Percentiles rank a stretch among this genome's conserved stretches.
These are phyloP conservation scores for Monomorium pharaonis DNA, from an alignment of 1,140 invertebrate species.

Conservation along the genomic window DNA sequence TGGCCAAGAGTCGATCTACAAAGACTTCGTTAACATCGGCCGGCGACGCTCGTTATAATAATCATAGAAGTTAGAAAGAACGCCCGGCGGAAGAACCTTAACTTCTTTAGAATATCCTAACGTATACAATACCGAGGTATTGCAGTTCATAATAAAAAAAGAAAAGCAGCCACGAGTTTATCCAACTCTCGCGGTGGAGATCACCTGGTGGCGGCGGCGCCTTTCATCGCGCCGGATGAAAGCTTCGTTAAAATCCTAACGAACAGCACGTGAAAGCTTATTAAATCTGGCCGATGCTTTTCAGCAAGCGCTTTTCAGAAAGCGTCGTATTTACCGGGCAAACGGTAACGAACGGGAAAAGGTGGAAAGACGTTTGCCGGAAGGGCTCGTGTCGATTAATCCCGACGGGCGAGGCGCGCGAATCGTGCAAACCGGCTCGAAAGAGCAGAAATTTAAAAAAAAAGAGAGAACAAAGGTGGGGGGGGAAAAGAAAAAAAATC, in stretches of 20 bases:
- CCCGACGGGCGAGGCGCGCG: neutral
- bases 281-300: constrained; percentile 51
- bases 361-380: constrained; percentile 35
- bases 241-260: constrained; percentile 58
- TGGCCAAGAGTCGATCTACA: constrained; percentile 6
- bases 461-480: no score
- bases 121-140: constrained; percentile 5
- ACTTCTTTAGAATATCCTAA: neutral
- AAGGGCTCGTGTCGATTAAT: constrained; percentile 32
- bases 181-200: neutral
- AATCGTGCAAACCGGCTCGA: neutral
- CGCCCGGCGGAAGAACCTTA: neutral
- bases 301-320: constrained; percentile 44
- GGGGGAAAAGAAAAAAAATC: neutral
- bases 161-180: neutral
- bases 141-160: neutral
- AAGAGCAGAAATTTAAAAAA: neutral
- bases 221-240: constrained; percentile 30
- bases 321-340: constrained; percentile 42
- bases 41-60: neutral
- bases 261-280: constrained; percentile 49
- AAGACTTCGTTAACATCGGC: constrained; percentile 3
- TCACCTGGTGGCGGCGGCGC: neutral
- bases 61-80: neutral
- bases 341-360: constrained; percentile 56